A percentile compares a stretch with the other conserved stretches of the same genome.
Evolutionary conservation across 2,888 invertebrate genomes (phyloP).

Genomic region (Protophormia terraenovae): DNA sequence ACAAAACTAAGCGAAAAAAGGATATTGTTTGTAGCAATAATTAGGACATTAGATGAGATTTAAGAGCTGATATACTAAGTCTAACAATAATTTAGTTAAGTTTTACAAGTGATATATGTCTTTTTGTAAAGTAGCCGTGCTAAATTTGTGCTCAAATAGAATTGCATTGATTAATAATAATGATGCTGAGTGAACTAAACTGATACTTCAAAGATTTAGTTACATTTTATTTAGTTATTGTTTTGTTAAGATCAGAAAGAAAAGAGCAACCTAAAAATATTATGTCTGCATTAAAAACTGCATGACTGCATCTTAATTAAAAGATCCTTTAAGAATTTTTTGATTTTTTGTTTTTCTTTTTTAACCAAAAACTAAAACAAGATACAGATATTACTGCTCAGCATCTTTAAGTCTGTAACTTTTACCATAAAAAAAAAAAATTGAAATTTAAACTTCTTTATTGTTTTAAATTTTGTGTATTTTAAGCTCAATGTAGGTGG

Average conservation of each 20-base stretch:
- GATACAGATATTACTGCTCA: background rate
- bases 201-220: constrained; percentile 34
- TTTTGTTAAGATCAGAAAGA: background rate
- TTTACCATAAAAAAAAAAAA: background rate
- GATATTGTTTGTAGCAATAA: constrained; percentile 24
- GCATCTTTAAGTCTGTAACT: constrained; percentile 42
- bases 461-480: constrained; percentile 12
- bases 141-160: constrained; percentile 5
- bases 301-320: constrained; percentile 60
- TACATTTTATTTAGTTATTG: constrained; percentile 30
- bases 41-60: constrained; percentile 43
- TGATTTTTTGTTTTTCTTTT: too few relatives aligned
- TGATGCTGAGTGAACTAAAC: background rate
- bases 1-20: background rate
- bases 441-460: constrained; percentile 62
- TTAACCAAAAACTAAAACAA: too few relatives aligned
- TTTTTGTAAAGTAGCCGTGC: constrained; percentile 15
- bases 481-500: constrained; percentile 65
- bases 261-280: constrained; percentile 49
- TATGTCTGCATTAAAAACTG: constrained; percentile 55
- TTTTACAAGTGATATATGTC: constrained; percentile 45
- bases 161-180: constrained; percentile 39
- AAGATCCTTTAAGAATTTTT: constrained; percentile 3
- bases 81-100: background rate
- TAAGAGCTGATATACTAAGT: background rate